Conservation (phyloP, 2,797 vertebrate species). For the Myotis vivesi region DNA sequence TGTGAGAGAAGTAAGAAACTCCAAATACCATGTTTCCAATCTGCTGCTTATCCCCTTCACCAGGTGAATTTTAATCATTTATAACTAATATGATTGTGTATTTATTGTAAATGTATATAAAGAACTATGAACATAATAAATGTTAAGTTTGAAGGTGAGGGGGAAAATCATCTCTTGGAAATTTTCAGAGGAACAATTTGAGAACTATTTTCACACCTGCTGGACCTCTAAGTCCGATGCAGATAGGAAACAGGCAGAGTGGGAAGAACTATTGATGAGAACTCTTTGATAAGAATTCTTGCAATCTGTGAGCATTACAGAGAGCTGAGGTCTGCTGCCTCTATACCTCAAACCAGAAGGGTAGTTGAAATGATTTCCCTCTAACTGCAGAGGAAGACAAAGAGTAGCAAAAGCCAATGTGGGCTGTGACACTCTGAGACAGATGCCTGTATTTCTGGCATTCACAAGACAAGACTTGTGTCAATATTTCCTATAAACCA, state of each 20-base stretch:
- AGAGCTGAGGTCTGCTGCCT: neutral
- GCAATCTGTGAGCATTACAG: neutral
- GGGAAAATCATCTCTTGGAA: neutral
- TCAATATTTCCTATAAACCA: neutral
- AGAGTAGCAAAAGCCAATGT: neutral
- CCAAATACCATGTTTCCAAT: neutral
- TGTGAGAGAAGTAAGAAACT: neutral
- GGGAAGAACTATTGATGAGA: neutral
- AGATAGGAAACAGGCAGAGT: neutral
- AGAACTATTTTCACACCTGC: neutral
- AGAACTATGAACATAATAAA: neutral
- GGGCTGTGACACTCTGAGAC: neutral
- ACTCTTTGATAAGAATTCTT: neutral
- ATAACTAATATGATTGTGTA: neutral
- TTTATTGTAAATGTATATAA: neutral
- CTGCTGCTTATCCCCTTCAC: neutral
- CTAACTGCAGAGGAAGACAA: neutral
- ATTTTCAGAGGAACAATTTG: neutral
- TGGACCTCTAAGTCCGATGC: neutral
- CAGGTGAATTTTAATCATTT: neutral
- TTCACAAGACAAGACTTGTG: neutral
- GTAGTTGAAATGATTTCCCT: neutral
- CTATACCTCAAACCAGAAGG: neutral
- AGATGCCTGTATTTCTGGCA: neutral
- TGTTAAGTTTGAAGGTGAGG: neutral